Conservation (phyloP, 2,888 invertebrate species). For the Schizaphis graminum region DNA sequence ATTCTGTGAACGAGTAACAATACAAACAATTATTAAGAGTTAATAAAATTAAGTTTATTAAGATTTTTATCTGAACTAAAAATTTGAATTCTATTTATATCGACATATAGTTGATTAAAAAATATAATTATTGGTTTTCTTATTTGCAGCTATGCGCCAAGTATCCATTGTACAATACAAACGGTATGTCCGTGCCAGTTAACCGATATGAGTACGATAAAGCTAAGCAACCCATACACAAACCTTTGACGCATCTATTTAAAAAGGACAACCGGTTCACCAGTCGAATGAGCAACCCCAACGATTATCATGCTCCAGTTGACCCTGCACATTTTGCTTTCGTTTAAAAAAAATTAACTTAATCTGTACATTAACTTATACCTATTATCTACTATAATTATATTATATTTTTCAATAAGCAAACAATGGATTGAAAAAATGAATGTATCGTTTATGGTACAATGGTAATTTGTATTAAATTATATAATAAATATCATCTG, state of each 20-base stretch:
- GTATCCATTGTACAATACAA: constrained; percentile 51
- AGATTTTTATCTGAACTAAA: too few relatives aligned
- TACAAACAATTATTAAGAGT: too few relatives aligned
- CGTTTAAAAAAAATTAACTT: background rate
- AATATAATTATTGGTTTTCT: background rate
- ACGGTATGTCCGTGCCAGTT: constrained; percentile 29
- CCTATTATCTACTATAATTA: background rate
- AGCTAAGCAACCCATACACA: constrained; percentile 47
- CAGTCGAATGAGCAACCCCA: constrained; percentile 19
- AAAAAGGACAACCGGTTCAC: constrained; percentile 53
- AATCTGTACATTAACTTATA: background rate
- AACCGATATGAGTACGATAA: constrained; percentile 34
- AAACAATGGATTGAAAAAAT: background rate
- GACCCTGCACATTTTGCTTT: constrained; percentile 38
- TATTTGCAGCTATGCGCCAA: constrained; percentile 49
- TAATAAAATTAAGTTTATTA: too few relatives aligned
- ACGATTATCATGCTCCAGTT: constrained; percentile 41
- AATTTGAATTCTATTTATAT: background rate
- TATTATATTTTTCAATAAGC: background rate
- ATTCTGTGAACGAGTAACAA: too few relatives aligned
- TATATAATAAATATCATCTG: background rate
- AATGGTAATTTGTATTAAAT: background rate
- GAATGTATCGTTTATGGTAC: background rate
- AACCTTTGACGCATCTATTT: constrained; percentile 29
- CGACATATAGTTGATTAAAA: background rate